A percentile compares a stretch with the other conserved stretches of the same genome.
These are phyloP conservation scores for Caenorhabditis sinica DNA, from an alignment of 2,888 invertebrate genomes.

Conservation along the genomic window DNA sequence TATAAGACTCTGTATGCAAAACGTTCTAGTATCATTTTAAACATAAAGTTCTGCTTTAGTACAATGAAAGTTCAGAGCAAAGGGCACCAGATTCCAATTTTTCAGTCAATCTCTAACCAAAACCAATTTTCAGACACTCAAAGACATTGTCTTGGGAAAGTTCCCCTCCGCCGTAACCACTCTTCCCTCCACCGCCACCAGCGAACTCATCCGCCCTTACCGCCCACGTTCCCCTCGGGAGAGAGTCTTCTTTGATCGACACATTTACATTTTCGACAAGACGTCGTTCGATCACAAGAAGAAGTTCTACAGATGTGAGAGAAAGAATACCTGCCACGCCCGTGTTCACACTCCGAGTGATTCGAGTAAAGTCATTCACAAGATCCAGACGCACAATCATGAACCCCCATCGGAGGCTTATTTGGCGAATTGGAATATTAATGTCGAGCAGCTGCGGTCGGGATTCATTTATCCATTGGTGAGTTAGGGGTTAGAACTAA, in stretches of 20 bases:
- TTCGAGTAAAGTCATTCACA: constrained; percentile 27
- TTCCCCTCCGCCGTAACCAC: not conserved
- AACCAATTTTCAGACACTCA: constrained; percentile 38
- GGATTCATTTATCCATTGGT: constrained; percentile 18
- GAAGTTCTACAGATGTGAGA: constrained; percentile 50
- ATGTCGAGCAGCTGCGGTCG: not conserved
- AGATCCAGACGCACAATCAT: constrained; percentile 40
- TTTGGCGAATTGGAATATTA: constrained; percentile 3
- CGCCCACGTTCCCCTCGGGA: constrained; percentile 32
- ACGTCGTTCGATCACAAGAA: constrained; percentile 43
- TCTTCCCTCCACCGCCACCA: not conserved
- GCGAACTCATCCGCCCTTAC: constrained; percentile 8
- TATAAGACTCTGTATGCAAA: no score
- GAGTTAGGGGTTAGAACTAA: no score
- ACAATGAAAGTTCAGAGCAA: no score
- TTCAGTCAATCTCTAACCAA: not conserved
- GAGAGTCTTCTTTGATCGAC: constrained; percentile 25
- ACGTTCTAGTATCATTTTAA: no score
- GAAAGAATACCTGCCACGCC: constrained; percentile 35
- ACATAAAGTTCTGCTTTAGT: no score
- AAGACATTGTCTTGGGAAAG: constrained; percentile 45
- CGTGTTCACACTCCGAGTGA: constrained; percentile 42
- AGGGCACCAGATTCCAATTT: constrained; percentile 1
- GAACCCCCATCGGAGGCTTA: not conserved
- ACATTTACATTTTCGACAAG: constrained; percentile 46